Conservation (phyloP, 2,797 vertebrate species). For the Hemibagrus guttatus region DNA sequence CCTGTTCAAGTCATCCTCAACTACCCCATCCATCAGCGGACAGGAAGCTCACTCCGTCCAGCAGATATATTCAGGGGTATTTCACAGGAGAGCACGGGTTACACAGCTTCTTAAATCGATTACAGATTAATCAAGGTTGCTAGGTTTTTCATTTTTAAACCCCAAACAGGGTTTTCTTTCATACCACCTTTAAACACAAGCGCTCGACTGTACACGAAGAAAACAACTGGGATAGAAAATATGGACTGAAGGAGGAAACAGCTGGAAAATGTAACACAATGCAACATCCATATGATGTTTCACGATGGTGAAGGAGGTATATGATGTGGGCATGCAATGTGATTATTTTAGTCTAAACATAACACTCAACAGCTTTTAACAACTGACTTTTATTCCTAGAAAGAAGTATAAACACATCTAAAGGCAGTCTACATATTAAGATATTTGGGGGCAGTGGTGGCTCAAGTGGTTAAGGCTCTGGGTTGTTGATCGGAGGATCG, state of each 20-base stretch:
- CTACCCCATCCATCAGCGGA: not conserved
- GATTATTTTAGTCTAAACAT: not conserved
- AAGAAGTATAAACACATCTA: not conserved
- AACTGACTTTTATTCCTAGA: not conserved
- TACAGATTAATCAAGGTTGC: not conserved
- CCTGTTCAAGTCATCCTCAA: not conserved
- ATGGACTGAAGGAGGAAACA: not conserved
- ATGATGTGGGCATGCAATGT: not conserved
- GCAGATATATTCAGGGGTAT: not conserved
- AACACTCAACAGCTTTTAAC: not conserved
- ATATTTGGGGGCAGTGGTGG: no score
- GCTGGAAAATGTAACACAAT: not conserved
- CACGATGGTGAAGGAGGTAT: not conserved
- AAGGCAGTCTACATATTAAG: not conserved
- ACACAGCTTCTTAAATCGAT: not conserved
- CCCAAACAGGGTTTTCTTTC: not conserved
- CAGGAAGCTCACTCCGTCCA: not conserved
- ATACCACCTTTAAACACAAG: not conserved
- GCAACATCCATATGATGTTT: not conserved
- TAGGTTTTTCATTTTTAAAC: not conserved
- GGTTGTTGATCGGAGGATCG: no score
- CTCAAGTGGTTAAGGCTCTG: no score
- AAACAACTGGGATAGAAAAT: not conserved
- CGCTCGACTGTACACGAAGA: no score
- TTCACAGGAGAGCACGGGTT: not conserved